phyloP scores from a whole-genome alignment of 2,797 vertebrate genomes.

The Streptopelia turtur region DNA sequence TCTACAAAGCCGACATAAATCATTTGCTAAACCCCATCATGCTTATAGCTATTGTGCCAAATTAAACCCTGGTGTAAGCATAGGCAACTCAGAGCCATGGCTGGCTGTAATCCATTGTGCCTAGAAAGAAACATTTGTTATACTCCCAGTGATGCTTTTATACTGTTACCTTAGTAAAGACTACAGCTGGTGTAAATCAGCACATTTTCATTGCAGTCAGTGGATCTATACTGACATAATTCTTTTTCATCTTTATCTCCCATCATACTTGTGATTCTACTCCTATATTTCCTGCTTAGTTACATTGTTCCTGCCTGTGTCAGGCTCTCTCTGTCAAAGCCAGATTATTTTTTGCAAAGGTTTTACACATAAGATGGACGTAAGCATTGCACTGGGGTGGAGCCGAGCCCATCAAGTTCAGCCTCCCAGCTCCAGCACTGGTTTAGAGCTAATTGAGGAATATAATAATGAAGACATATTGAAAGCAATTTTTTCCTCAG shows the following conservation, averaged over 20 bases:
- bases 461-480: slow-evolving; percentile 15
- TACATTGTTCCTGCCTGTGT: not conserved
- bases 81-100: not conserved
- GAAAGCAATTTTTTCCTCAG: not conserved
- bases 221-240: not conserved
- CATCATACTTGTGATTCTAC: not conserved
- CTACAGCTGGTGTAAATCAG: not conserved
- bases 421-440: not conserved
- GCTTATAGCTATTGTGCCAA: not conserved
- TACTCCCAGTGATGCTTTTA: slow-evolving; percentile 4
- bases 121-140: slow-evolving; percentile 2
- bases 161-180: not conserved
- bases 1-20: not conserved
- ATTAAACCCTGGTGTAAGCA: not conserved
- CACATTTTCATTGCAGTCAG: not conserved
- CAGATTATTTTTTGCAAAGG: not conserved
- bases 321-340: not conserved
- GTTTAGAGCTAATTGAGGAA: not conserved
- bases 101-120: not conserved
- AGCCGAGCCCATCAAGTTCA: not conserved
- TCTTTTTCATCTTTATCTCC: slow-evolving; percentile 7
- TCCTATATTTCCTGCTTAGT: not conserved
- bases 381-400: not conserved
- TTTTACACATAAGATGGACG: not conserved
- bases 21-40: not conserved